Evolutionary conservation across 2,113 vertebrate species (phyloP), one percentile per base, ranked within the genome.

Genomic region (Mohoua ochrocephala): DNA sequence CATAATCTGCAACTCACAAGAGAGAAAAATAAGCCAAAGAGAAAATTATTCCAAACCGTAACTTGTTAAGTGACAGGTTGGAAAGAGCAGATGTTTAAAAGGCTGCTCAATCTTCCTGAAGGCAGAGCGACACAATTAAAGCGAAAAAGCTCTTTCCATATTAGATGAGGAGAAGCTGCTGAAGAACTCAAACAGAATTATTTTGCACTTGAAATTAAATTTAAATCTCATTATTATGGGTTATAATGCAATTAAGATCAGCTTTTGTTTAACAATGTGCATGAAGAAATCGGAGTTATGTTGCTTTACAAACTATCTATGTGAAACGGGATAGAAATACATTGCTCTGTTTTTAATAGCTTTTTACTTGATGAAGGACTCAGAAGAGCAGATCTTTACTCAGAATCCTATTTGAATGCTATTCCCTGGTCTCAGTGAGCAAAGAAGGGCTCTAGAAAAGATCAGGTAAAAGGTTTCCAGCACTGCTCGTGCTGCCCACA

Each of bases 1-100:
- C 53, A 44, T 59, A 64, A 33, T 94, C 56, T 42, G 13, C 71
- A 86, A 67, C 13, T 88, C 15, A 83, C 8, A 52, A 74, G 47
- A 75, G 28, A 90, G 39, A 73, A 95, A n/a, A 92, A 70, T 81
- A 82, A 91, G 24, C 18, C 64, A 71, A 91, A 70, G 52, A 91
- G 47, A 87, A 92, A 87, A 94, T 78, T 54, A 78, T 63, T 87
- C 77, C 7, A 5, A 89, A 56, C 52, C 1, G 0, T 53, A 91
- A 74, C 35, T 92, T 63, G 19, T 65, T 80, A 93, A 88, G 63
- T 64, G 65, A 44, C 70, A 94, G 82, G 81, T 87, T 89, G 70
- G 57, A 94, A 92, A 70, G 44, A 87, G 60, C 89, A 94, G 75
- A 63, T 85, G 61, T 74, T 91, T 77, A 82, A 90, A 64, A 91